These are phyloP conservation scores for Drosophila lacteicornis DNA, from an alignment of 1,140 invertebrate species.

Conservation along the genomic window DNA sequence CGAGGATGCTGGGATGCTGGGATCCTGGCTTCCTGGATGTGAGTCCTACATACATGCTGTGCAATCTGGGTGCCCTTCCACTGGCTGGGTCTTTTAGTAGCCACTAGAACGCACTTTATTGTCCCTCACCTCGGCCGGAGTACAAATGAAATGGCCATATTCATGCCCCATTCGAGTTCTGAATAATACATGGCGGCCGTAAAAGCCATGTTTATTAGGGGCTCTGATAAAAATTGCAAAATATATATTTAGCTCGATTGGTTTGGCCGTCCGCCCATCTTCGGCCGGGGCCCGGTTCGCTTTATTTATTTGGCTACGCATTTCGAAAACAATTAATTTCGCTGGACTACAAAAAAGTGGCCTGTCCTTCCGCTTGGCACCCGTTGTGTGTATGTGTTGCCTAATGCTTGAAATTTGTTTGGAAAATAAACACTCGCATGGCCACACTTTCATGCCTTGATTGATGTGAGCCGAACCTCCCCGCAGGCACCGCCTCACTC, in stretches of 20 bases:
- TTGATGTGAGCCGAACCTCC: slow-evolving; percentile 60
- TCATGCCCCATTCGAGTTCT: slow-evolving; percentile 41
- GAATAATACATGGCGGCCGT: slow-evolving; percentile 40
- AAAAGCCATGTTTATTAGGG: slow-evolving; percentile 46
- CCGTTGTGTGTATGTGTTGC: slow-evolving; percentile 24
- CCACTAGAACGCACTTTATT: slow-evolving; percentile 62
- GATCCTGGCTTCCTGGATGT: slow-evolving; percentile 35
- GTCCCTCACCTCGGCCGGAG: slow-evolving; percentile 14
- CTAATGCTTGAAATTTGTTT: slow-evolving; percentile 60
- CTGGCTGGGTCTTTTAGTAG: slow-evolving; percentile 43
- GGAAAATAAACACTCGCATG: slow-evolving; percentile 75
- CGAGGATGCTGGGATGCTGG: slow-evolving; percentile 20
- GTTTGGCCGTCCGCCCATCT: slow-evolving; percentile 18
- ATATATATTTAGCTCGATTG: slow-evolving; percentile 46
- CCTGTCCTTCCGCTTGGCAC: slow-evolving; percentile 17
- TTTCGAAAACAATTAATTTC: slow-evolving; percentile 79
- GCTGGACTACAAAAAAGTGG: slow-evolving; percentile 58
- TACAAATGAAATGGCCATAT: slow-evolving; percentile 45
- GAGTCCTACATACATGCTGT: slow-evolving; percentile 28
- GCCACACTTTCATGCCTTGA: slow-evolving; percentile 70
- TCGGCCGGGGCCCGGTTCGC: background rate
- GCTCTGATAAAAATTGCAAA: slow-evolving; percentile 23
- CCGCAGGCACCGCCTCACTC: background rate
- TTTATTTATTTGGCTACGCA: slow-evolving; percentile 72
- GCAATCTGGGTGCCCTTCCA: slow-evolving; percentile 58